Conservation (phyloP, 1,140 invertebrate species). For the Cepaea nemoralis region DNA sequence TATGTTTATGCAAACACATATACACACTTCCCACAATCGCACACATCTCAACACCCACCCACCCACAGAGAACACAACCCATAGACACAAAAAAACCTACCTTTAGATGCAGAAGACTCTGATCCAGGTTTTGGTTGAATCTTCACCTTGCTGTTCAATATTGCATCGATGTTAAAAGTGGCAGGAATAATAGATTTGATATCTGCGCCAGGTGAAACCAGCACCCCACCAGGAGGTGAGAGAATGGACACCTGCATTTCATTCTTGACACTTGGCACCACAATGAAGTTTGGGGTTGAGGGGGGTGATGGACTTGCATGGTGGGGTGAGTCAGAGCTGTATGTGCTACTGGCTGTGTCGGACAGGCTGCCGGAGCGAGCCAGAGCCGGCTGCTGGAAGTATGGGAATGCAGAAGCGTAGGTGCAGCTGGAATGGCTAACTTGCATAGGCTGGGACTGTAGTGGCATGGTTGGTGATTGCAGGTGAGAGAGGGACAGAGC, state of each 20-base stretch:
- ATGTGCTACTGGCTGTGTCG: not conserved
- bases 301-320: not conserved
- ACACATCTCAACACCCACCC: no score
- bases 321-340: not conserved
- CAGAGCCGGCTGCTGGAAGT: not conserved
- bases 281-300: conserved; percentile 33
- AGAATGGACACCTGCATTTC: conserved; percentile 18
- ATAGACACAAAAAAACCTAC: no score
- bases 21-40: no score
- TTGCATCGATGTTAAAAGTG: conserved; percentile 49
- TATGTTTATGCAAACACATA: no score
- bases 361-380: not conserved
- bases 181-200: not conserved
- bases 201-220: conserved; percentile 28
- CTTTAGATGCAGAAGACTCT: not conserved
- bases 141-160: conserved; percentile 58
- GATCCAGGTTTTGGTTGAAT: conserved; percentile 58
- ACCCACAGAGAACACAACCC: no score
- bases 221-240: conserved; percentile 36
- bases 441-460: not conserved
- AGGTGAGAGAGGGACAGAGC: not conserved
- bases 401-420: not conserved
- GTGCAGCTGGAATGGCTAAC: not conserved
- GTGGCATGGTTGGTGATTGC: not conserved
- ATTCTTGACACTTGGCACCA: conserved; percentile 10